These are phyloP conservation scores for Ctenopoma kingsleyae DNA, from an alignment of 2,797 vertebrate genomes.

Conservation along the genomic window DNA sequence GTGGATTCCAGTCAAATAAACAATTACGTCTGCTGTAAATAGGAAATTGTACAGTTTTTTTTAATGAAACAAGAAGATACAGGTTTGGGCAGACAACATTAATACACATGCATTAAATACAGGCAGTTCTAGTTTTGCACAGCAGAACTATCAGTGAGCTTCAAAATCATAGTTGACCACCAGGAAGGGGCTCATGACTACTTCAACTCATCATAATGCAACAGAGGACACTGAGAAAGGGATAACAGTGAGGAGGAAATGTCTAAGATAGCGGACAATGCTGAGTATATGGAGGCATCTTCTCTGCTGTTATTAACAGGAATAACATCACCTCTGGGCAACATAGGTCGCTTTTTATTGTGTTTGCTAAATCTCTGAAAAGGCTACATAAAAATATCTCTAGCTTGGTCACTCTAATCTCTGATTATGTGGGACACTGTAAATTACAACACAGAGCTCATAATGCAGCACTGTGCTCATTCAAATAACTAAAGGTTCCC, in stretches of 20 bases:
- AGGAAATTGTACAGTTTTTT: too few relatives aligned
- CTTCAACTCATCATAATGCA: slow-evolving; percentile 2
- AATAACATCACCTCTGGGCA: slow-evolving; percentile 9
- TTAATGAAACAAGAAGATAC: too few relatives aligned
- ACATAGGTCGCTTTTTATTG: background rate
- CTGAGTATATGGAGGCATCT: background rate
- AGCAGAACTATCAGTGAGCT: background rate
- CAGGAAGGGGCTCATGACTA: background rate
- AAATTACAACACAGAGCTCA: background rate
- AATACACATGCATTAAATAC: background rate
- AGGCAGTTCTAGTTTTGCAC: background rate
- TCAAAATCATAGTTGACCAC: background rate
- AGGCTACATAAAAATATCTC: background rate
- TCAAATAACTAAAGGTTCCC: background rate
- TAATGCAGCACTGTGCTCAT: background rate
- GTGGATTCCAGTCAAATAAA: too few relatives aligned
- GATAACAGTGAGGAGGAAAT: slow-evolving; percentile 9
- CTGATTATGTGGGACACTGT: background rate
- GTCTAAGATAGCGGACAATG: slow-evolving; percentile 28
- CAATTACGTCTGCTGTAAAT: too few relatives aligned
- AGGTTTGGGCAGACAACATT: too few relatives aligned
- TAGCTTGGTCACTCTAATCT: background rate
- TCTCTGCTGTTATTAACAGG: slow-evolving; percentile 13
- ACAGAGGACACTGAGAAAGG: background rate
- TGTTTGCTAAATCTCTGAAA: background rate